Evolutionary conservation across 2,797 vertebrate genomes (phyloP).

Genomic region (Pelobates cultripes): DNA sequence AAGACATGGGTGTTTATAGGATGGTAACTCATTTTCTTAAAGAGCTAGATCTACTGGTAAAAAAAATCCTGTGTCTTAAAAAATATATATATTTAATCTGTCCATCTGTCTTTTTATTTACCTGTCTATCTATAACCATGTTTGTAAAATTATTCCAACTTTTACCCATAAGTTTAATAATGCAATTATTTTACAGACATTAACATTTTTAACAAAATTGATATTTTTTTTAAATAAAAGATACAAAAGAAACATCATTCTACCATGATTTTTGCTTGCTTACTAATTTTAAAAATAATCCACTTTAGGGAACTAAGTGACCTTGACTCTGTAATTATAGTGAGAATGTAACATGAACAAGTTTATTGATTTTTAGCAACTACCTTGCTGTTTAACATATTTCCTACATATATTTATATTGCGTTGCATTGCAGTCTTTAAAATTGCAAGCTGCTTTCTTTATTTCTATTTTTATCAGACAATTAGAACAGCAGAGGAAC

Average conservation of each 20-base stretch:
- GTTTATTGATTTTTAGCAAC: not conserved
- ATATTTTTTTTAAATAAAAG: too few relatives aligned
- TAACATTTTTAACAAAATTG: too few relatives aligned
- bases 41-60: too few relatives aligned
- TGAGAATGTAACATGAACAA: not conserved
- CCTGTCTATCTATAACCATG: too few relatives aligned
- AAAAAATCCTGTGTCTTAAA: too few relatives aligned
- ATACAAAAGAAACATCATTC: not conserved
- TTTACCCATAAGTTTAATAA: too few relatives aligned
- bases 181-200: too few relatives aligned
- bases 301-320: not conserved
- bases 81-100: too few relatives aligned
- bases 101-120: too few relatives aligned
- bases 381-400: not conserved
- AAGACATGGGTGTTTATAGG: too few relatives aligned
- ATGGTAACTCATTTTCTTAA: too few relatives aligned
- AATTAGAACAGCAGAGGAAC: conserved; percentile 21
- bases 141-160: too few relatives aligned
- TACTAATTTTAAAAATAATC: not conserved
- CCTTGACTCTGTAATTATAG: not conserved
- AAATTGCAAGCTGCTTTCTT: not conserved
- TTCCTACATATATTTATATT: not conserved
- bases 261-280: not conserved
- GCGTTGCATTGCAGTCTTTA: not conserved
- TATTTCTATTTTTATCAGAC: conserved; percentile 11